These are phyloP conservation scores for Triops cancriformis DNA, from an alignment of 1,140 invertebrate genomes.

Conservation along the genomic window DNA sequence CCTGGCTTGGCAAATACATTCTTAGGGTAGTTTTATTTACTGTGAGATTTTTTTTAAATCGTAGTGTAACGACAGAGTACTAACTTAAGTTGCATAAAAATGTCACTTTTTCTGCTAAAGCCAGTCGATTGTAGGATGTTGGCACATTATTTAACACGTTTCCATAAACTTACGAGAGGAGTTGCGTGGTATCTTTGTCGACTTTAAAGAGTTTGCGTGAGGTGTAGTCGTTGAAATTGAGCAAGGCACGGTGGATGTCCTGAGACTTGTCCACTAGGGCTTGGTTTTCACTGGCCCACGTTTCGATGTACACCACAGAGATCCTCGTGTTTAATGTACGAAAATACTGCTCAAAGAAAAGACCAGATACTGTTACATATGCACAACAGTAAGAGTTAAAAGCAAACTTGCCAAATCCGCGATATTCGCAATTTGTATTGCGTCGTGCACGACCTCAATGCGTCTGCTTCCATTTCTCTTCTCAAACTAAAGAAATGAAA, in stretches of 20 bases:
- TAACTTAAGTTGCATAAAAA: no score
- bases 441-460: slow-evolving; percentile 82
- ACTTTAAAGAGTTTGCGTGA: slow-evolving; percentile 70
- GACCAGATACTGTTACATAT: slow-evolving; percentile 2
- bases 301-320: slow-evolving; percentile 91
- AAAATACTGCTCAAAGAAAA: slow-evolving; percentile 61
- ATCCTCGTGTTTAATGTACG: slow-evolving; percentile 84
- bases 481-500: slow-evolving; percentile 57
- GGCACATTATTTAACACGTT: neutral
- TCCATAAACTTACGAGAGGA: slow-evolving; percentile 68
- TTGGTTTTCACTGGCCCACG: slow-evolving; percentile 83
- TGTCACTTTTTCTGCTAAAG: no score
- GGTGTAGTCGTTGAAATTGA: slow-evolving; percentile 82
- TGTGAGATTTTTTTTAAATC: no score
- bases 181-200: slow-evolving; percentile 78
- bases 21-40: no score
- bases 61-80: no score
- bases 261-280: slow-evolving; percentile 67
- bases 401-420: slow-evolving; percentile 74
- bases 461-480: slow-evolving; percentile 80
- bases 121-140: no score
- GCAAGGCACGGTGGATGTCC: slow-evolving; percentile 74
- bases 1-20: no score
- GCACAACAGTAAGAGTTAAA: slow-evolving; percentile 8
- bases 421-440: slow-evolving; percentile 92